A percentile compares a stretch with the other conserved stretches of the same genome.
Evolutionary conservation across 1,140 invertebrate species (phyloP).

Genomic region (Leptinotarsa defecta): DNA sequence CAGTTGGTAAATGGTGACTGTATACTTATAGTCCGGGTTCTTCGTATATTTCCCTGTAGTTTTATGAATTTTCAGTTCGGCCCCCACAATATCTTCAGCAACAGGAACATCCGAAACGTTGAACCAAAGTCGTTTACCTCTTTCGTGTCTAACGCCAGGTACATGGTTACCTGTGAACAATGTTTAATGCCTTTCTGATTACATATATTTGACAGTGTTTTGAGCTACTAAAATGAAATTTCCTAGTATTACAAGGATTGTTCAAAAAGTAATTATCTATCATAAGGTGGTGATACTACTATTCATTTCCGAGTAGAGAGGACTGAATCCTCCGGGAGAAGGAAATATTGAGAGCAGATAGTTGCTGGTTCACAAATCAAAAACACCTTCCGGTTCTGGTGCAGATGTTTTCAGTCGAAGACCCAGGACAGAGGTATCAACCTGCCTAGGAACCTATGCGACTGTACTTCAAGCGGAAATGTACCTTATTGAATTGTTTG

Average conservation of each 20-base stretch:
- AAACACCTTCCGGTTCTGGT: no score
- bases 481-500: no score
- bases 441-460: no score
- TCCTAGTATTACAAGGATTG: neutral
- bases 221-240: constrained; percentile 11
- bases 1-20: constrained; percentile 64
- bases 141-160: constrained; percentile 76
- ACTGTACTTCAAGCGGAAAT: no score
- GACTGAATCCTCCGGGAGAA: no score
- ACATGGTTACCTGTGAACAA: constrained; percentile 67
- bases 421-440: no score
- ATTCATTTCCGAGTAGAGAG: no score
- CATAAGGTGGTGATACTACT: no score
- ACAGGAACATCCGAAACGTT: constrained; percentile 82
- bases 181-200: constrained; percentile 1
- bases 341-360: no score
- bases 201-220: no score
- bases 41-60: constrained; percentile 54
- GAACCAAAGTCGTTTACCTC: constrained; percentile 88
- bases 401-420: no score
- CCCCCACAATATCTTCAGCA: constrained; percentile 79
- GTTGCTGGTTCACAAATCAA: no score
- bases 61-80: constrained; percentile 84
- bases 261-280: neutral
- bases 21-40: constrained; percentile 55